These are phyloP conservation scores for Drosophila merina DNA, from an alignment of 2,888 invertebrate genomes.

Conservation along the genomic window DNA sequence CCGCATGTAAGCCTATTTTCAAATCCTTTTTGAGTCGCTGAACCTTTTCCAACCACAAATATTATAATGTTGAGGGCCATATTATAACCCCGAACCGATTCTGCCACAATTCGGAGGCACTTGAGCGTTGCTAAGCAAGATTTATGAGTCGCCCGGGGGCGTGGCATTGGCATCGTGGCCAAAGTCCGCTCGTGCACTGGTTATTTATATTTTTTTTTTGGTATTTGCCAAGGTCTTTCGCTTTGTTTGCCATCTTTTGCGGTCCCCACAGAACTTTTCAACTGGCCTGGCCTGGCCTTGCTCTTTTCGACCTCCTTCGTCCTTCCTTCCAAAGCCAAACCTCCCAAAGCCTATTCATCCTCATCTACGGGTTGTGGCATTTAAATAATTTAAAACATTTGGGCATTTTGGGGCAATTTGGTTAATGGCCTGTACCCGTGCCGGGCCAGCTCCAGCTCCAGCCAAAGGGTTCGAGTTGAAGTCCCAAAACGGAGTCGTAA, in stretches of 20 bases:
- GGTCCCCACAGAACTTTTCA: conserved; percentile 41
- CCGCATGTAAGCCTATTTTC: conserved; percentile 51
- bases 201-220: conserved; percentile 39
- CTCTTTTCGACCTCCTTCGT: conserved; percentile 18
- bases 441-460: conserved; percentile 3
- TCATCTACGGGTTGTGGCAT: conserved; percentile 51
- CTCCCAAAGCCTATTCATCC: conserved; percentile 2
- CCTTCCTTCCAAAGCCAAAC: not conserved
- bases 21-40: conserved; percentile 34
- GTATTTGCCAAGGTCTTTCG: conserved; percentile 51
- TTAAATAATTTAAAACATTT: conserved; percentile 76
- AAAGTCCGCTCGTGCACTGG: conserved; percentile 21
- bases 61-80: conserved; percentile 39
- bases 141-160: conserved; percentile 66
- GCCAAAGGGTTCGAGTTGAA: conserved; percentile 34
- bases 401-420: conserved; percentile 70
- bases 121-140: conserved; percentile 67
- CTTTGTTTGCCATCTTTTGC: conserved; percentile 67
- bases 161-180: conserved; percentile 60
- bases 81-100: conserved; percentile 9
- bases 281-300: conserved; percentile 50
- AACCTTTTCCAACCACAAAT: conserved; percentile 48
- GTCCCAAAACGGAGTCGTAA: conserved; percentile 40
- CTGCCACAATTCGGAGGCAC: conserved; percentile 21
- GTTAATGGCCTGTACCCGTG: conserved; percentile 61